Evolutionary conservation across 2,888 invertebrate species (phyloP).

Genomic region (Spialia ferax): DNA sequence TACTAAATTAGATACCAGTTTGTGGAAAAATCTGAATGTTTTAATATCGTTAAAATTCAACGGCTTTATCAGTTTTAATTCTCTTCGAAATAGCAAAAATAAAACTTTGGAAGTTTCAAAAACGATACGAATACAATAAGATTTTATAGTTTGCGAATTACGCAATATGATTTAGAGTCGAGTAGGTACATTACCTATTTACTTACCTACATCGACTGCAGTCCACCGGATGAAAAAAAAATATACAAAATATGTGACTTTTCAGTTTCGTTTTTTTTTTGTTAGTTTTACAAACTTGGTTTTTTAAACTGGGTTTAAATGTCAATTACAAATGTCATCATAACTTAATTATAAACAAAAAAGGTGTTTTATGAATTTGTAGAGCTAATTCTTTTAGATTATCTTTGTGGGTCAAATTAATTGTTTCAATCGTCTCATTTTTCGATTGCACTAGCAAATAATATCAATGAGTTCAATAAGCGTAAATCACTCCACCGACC

Average conservation of each 20-base stretch:
- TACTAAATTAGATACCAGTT: slow-evolving; percentile 46
- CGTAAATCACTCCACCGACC: slow-evolving; percentile 23
- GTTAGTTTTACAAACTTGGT: too few relatives aligned
- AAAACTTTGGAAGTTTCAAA: not conserved
- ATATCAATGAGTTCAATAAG: slow-evolving; percentile 17
- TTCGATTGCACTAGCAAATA: slow-evolving; percentile 28
- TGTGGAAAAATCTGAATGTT: slow-evolving; percentile 45
- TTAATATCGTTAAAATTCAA: slow-evolving; percentile 45
- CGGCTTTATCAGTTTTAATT: slow-evolving; percentile 31
- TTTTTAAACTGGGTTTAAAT: too few relatives aligned
- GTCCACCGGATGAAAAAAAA: too few relatives aligned
- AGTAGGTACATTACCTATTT: too few relatives aligned
- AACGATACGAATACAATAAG: not conserved
- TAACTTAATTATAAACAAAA: not conserved
- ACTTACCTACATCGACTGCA: too few relatives aligned
- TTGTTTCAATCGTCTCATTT: slow-evolving; percentile 29
- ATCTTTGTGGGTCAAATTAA: slow-evolving; percentile 27
- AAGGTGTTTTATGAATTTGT: not conserved
- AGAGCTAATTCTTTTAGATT: slow-evolving; percentile 5
- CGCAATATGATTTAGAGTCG: not conserved
- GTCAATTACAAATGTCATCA: not conserved
- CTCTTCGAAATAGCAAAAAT: not conserved
- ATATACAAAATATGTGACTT: too few relatives aligned
- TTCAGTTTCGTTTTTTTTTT: too few relatives aligned
- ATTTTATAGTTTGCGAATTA: not conserved